phyloP scores from a whole-genome alignment of 1,140 invertebrate species.

The Lasioglossum albipes region DNA sequence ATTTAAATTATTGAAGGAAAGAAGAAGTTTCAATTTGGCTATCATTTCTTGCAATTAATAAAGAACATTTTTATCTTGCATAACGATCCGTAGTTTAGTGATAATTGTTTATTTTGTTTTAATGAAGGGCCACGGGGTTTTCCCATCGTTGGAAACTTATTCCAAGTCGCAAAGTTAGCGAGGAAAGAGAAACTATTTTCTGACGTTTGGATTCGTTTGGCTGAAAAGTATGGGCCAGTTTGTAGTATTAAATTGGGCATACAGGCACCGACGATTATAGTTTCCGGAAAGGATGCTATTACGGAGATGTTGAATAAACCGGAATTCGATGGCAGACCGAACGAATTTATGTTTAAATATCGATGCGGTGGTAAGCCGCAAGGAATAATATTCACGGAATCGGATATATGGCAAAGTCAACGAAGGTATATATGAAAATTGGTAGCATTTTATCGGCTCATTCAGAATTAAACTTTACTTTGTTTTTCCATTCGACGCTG shows the following conservation, averaged over 20 bases:
- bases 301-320: constrained; percentile 68
- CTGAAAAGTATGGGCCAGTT: constrained; percentile 72
- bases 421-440: constrained; percentile 67
- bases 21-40: too few species aligned
- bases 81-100: too few species aligned
- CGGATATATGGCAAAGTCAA: constrained; percentile 72
- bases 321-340: constrained; percentile 75
- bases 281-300: constrained; percentile 72
- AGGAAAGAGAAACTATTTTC: constrained; percentile 69
- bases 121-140: constrained; percentile 71
- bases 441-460: too few species aligned
- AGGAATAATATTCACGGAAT: constrained; percentile 75
- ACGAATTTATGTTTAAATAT: constrained; percentile 65
- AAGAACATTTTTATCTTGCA: too few species aligned
- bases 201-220: constrained; percentile 64
- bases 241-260: constrained; percentile 70
- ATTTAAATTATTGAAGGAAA: too few species aligned
- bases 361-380: constrained; percentile 66
- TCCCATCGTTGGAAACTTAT: constrained; percentile 74
- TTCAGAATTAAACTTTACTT: too few species aligned
- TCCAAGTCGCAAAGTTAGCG: constrained; percentile 68
- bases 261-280: constrained; percentile 66
- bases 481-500: too few species aligned
- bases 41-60: too few species aligned
- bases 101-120: not conserved